phyloP scores from a whole-genome alignment of 2,888 invertebrate species.

The Serripes groenlandicus region DNA sequence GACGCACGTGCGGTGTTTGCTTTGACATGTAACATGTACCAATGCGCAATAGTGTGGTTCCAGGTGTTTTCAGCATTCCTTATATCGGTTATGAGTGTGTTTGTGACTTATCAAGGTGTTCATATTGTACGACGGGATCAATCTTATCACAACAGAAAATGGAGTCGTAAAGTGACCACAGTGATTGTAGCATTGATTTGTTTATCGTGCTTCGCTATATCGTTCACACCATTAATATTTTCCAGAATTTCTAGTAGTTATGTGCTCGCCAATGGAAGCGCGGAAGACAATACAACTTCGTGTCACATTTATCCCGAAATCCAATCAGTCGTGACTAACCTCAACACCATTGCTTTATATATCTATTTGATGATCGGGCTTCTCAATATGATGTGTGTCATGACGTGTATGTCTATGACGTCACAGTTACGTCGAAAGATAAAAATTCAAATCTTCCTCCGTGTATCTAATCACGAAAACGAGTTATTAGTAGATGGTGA shows the following conservation, averaged over 20 bases:
- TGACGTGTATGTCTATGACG: slow-evolving; percentile 16
- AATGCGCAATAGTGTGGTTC: slow-evolving; percentile 28
- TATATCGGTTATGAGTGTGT: slow-evolving; percentile 13
- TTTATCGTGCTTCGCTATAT: slow-evolving; percentile 6
- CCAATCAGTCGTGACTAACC: slow-evolving; percentile 4
- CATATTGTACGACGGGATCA: slow-evolving; percentile 10
- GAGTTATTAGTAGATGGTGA: slow-evolving; percentile 28
- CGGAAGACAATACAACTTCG: background rate
- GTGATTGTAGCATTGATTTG: slow-evolving; percentile 9
- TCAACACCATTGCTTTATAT: slow-evolving; percentile 10
- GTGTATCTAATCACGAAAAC: slow-evolving; percentile 14
- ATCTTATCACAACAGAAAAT: slow-evolving; percentile 9
- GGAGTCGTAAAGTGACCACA: background rate
- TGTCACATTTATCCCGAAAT: slow-evolving; percentile 15
- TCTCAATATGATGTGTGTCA: slow-evolving; percentile 9
- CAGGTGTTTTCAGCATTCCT: slow-evolving; percentile 26
- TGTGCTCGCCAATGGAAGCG: background rate
- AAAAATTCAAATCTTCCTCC: slow-evolving; percentile 17
- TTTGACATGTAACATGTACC: slow-evolving; percentile 31
- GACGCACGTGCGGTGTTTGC: slow-evolving; percentile 2
- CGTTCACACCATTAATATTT: slow-evolving; percentile 18
- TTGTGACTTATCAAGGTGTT: slow-evolving; percentile 15
- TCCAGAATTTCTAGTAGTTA: slow-evolving; percentile 7
- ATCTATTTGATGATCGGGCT: slow-evolving; percentile 18
- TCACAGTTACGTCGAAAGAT: slow-evolving; percentile 16